Evolutionary conservation across 2,113 vertebrate genomes (phyloP), one percentile per base, ranked within the genome.

Genomic region (Sapayoa aenigma): DNA sequence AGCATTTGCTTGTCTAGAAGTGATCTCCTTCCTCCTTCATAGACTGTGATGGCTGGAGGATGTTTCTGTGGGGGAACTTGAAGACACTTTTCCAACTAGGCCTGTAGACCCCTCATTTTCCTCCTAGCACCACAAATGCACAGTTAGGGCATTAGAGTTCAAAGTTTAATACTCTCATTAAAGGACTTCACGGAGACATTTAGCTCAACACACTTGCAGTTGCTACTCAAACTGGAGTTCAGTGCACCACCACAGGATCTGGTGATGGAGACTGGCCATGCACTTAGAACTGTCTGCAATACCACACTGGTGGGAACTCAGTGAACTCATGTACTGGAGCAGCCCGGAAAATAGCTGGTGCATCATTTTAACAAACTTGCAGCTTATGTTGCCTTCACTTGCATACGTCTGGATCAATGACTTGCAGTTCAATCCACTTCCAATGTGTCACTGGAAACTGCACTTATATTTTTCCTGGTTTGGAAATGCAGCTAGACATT

Each of bases 251-350:
- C 17, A 6, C 47, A 67, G 66, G 69, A 27, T 7, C 3, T 65
- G 53, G 71, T 76, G 39, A 14, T 9, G 41, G 23, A 68, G 27
- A 41, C 12, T 4, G 15, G 25, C 8, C 31, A 31, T 59, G 52
- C 12, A 2, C 0, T 0, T 46, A 23, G 67, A 28, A 41, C 41
- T 50, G 30, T n/a, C 41, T 69, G 4, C 3, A 4, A 8, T 19
- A 17, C 14, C 35, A n/a, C 14, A 9, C 27, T 44, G 27, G 7
- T n/a, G 28, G 41, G 62, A 86, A 39, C n/a, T 82, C 23, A 11
- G 30, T 63, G 56, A 76, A 59, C 30, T 68, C 27, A 39, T 31
- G 37, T 58, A n/a, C 71, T 33, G 9, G 24, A 73, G 59, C 21
- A 76, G 69, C 28, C 73, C 79, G 80, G 49, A 73, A 95, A 92